Evolutionary conservation across 2,797 vertebrate species (phyloP).

Genomic region (Cryptoblepharus egeriae): DNA sequence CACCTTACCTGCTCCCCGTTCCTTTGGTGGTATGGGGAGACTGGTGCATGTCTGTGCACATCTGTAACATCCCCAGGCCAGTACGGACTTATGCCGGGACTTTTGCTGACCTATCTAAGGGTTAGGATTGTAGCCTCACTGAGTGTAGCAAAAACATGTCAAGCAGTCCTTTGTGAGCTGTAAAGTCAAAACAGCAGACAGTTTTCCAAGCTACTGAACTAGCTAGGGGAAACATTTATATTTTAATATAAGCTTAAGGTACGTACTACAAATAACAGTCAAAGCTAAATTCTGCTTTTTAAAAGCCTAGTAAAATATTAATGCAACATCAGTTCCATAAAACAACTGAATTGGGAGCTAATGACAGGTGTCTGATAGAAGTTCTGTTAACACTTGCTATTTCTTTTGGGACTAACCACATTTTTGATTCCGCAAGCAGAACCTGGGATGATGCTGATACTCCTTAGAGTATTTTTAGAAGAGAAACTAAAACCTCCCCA

Average conservation of each 20-base stretch:
- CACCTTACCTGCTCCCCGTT: too few species aligned
- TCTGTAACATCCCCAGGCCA: too few species aligned
- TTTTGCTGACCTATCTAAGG: too few species aligned
- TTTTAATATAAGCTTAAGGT: conserved; percentile 33
- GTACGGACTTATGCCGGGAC: too few species aligned
- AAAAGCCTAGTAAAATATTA: not conserved
- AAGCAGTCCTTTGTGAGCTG: not conserved
- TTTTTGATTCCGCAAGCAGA: conserved; percentile 15
- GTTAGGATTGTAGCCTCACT: too few species aligned
- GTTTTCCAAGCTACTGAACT: not conserved
- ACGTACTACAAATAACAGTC: conserved; percentile 39
- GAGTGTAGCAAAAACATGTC: not conserved
- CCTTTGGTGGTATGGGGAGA: too few species aligned
- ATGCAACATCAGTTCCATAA: conserved; percentile 6
- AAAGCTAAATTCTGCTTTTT: conserved; percentile 20
- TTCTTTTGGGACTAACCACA: conserved; percentile 44
- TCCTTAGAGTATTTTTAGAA: conserved; percentile 48
- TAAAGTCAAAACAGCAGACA: not conserved
- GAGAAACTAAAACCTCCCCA: conserved; percentile 58
- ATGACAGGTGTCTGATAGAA: conserved; percentile 28
- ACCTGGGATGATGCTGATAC: conserved; percentile 12
- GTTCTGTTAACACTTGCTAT: conserved; percentile 31
- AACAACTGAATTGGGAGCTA: conserved; percentile 15
- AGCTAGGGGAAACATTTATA: conserved; percentile 25
- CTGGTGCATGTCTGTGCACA: too few species aligned